Base-by-base conservation (phyloP, 2,113 vertebrate species). In the Eulacestoma nigropectus region DNA sequence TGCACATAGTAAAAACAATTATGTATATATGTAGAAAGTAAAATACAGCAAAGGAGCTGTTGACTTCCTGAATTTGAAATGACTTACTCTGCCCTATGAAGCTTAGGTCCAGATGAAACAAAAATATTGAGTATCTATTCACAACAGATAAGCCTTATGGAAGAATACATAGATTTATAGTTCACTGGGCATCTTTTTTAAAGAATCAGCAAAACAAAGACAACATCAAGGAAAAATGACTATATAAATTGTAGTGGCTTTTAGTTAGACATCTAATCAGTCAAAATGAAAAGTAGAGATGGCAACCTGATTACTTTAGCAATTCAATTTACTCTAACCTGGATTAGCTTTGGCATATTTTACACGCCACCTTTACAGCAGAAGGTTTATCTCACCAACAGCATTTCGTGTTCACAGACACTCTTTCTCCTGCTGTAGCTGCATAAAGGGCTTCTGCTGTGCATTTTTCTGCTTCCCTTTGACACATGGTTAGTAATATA, bases 251-350 rank as follows among this genome's bases (percentile, higher is more conserved):
- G 14, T 84, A 95, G 83, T 63, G 84, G 77, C 35, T 87, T 67
- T 94, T 93, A 89, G 53, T 69, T 90, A 49, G 56, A 50, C 86
- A 94, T 95, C 96, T 96, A 85, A 97, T 94, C 94, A 97, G 73
- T 83, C 92, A 83, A 89, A 96, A 90, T 64, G 92, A 92, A 92
- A 91, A 96, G 13, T 10, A 84, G 90, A 77, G 62, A 84, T 67
- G 64, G 39, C 77, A 86, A 79, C 47, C 25, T 76, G 78, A 76
- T 80, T 84, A 53, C 62, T 89, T 65, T 60, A 88, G 81, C 87
- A 95, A 59, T 91, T 92, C 95, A 52, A 91, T 93, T 97, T 96
- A 90, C 69, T 72, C 59, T 78, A 72, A 89, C 67, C 41, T 53
- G 82, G 60, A 65, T n/a, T 59, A 88, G 59, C 64, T 76, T 69